Evolutionary conservation across 2,797 vertebrate species (phyloP).

Genomic region (Pterois miles): DNA sequence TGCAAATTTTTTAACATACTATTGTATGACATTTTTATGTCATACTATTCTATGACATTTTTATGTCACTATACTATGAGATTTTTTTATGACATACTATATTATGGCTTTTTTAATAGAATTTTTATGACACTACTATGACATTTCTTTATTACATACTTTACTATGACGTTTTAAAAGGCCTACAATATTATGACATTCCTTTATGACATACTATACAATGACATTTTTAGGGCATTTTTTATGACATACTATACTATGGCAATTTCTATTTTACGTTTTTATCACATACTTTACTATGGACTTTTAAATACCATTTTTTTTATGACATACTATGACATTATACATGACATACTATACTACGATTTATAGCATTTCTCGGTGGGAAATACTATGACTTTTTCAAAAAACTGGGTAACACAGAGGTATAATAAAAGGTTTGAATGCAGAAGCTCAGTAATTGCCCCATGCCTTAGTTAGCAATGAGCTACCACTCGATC

Average conservation of each 20-base stretch:
- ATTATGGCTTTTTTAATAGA: neutral
- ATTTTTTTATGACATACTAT: neutral
- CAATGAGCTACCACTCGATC: neutral
- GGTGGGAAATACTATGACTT: no score
- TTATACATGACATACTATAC: no score
- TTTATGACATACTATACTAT: neutral
- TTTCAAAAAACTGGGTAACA: neutral
- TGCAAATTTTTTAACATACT: neutral
- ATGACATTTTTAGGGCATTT: neutral
- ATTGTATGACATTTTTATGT: neutral
- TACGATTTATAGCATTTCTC: no score
- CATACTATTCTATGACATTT: neutral
- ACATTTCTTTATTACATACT: no score
- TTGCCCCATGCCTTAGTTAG: neutral
- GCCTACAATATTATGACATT: neutral
- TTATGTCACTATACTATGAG: neutral
- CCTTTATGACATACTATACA: no score
- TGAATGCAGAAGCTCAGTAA: neutral
- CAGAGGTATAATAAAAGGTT: neutral
- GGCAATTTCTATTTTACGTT: rapidly evolving
- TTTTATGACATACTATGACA: no score
- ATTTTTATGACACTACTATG: neutral
- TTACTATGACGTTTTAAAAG: neutral
- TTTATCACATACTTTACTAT: neutral
- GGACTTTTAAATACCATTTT: no score